Evolutionary conservation across 2,888 invertebrate species (phyloP).

Genomic region (Anoplius nigerrimus): DNA sequence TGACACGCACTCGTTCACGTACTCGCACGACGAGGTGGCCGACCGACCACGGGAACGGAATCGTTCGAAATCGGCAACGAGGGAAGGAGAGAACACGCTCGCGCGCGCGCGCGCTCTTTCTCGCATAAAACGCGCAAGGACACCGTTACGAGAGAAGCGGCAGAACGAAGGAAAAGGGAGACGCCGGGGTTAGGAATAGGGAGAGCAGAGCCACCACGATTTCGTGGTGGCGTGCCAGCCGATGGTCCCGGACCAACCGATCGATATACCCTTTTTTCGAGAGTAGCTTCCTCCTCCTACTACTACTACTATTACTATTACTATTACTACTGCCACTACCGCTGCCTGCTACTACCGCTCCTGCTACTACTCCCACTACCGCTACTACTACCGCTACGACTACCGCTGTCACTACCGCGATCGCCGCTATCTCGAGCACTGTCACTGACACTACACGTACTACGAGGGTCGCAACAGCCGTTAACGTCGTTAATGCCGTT

Average conservation of each 20-base stretch:
- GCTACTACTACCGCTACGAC: conserved; percentile 3
- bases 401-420: not conserved
- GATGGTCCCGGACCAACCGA: conserved; percentile 68
- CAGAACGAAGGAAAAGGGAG: conserved; percentile 20
- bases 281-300: conserved; percentile 46
- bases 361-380: not conserved
- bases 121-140: too few species aligned
- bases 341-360: conserved; percentile 25
- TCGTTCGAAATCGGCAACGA: not conserved
- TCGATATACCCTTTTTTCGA: conserved; percentile 71
- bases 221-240: conserved; percentile 66
- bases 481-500: too few species aligned
- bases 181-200: conserved; percentile 38
- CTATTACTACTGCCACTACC: conserved; percentile 15
- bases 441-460: not conserved
- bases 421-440: not conserved
- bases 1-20: too few species aligned
- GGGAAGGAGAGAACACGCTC: not conserved
- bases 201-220: conserved; percentile 52
- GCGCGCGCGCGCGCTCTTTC: too few species aligned
- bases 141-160: not conserved
- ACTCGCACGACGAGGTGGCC: too few species aligned
- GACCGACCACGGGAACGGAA: not conserved
- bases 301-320: not conserved
- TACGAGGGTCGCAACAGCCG: not conserved